Conservation (phyloP, 1,140 invertebrate species). For the Drosophila triauraria region DNA sequence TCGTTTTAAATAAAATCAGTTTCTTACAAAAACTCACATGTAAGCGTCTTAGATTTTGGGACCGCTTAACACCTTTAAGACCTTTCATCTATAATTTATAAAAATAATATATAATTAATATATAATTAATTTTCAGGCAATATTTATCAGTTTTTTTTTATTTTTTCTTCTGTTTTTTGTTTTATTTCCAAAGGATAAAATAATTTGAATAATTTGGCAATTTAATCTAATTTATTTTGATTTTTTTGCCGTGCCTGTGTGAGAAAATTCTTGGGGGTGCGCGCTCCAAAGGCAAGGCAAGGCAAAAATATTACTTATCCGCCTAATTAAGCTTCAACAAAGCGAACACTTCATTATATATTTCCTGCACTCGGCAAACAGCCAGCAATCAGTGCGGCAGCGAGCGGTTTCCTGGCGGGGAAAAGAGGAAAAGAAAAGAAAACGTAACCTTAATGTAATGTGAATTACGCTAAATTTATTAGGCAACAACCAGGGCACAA, state of each 20-base stretch:
- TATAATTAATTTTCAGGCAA: too few relatives aligned
- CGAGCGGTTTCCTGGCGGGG: slow-evolving; percentile 15
- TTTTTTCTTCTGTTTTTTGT: neutral
- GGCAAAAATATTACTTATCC: slow-evolving; percentile 80
- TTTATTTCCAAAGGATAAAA: too few relatives aligned
- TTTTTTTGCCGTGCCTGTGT: slow-evolving; percentile 11
- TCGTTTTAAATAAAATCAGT: too few relatives aligned
- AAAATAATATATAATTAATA: neutral
- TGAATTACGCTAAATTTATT: slow-evolving; percentile 81
- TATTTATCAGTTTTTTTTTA: neutral
- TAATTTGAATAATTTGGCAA: too few relatives aligned
- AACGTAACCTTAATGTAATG: slow-evolving; percentile 69
- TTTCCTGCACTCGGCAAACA: slow-evolving; percentile 68
- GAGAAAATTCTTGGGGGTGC: slow-evolving; percentile 2
- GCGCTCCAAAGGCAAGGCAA: slow-evolving; percentile 12
- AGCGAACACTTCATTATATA: slow-evolving; percentile 82
- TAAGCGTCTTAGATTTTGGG: too few relatives aligned
- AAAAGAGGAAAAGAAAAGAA: slow-evolving; percentile 47
- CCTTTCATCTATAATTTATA: too few relatives aligned
- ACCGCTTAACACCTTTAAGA: too few relatives aligned
- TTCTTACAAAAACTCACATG: too few relatives aligned
- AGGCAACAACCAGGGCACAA: slow-evolving; percentile 45
- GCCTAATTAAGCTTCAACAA: slow-evolving; percentile 80
- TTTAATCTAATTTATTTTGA: too few relatives aligned
- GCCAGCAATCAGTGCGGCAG: slow-evolving; percentile 25